A percentile compares a stretch with the other conserved stretches of the same genome.
These are phyloP conservation scores for Odocoileus virginianus DNA, from an alignment of 2,113 vertebrate genomes.

Conservation along the genomic window DNA sequence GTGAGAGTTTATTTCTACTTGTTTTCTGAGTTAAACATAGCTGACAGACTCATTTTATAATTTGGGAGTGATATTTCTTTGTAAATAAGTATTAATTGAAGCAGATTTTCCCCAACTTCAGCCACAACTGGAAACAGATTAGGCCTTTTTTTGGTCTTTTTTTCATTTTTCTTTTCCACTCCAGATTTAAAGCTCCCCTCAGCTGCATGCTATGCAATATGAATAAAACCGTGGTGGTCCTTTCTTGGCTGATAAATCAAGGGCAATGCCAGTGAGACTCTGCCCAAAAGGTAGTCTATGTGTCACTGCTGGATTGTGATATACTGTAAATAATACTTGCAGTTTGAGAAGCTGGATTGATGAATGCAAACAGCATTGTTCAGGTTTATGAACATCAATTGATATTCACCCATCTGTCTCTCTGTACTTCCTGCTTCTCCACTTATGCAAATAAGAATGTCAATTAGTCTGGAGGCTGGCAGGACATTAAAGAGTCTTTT, in stretches of 20 bases:
- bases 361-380: conserved; percentile 43
- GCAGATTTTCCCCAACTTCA: background rate
- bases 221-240: background rate
- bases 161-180: background rate
- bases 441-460: conserved; percentile 42
- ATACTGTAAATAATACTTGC: conserved; percentile 19
- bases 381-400: conserved; percentile 60
- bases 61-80: background rate
- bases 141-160: background rate
- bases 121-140: background rate
- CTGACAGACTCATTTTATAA: background rate
- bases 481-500: conserved; percentile 56
- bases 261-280: background rate
- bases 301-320: background rate
- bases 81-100: background rate
- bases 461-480: conserved; percentile 38
- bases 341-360: conserved; percentile 28
- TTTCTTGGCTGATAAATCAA: background rate
- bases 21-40: background rate
- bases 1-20: background rate
- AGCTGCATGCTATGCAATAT: background rate
- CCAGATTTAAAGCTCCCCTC: background rate
- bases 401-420: conserved; percentile 71
- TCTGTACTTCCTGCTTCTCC: conserved; percentile 57
- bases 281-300: background rate